Evolutionary conservation across 2,888 invertebrate species (phyloP).

Genomic region (Choristoneura rosaceana): DNA sequence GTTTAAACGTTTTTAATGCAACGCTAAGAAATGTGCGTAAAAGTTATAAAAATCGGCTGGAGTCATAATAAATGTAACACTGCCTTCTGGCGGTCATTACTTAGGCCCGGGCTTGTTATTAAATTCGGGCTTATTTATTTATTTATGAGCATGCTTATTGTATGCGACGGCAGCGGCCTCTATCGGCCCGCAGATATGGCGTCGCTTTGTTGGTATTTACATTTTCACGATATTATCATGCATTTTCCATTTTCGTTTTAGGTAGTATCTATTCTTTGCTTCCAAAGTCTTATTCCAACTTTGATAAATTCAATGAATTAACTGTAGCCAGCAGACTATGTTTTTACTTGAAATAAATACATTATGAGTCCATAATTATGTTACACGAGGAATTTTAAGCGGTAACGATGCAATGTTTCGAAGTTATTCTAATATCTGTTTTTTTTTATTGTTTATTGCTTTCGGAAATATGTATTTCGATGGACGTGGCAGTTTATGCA

Average conservation of each 20-base stretch:
- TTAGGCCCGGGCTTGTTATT: slow-evolving; percentile 80
- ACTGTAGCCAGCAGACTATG: neutral
- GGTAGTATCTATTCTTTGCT: neutral
- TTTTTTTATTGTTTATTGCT: no score
- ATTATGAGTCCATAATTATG: no score
- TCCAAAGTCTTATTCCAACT: neutral
- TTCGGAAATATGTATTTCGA: no score
- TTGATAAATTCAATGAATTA: neutral
- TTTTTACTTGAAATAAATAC: neutral
- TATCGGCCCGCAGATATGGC: slow-evolving; percentile 11
- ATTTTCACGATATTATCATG: slow-evolving; percentile 28
- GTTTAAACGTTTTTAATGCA: slow-evolving; percentile 80
- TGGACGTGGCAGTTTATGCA: no score
- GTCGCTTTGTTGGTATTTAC: slow-evolving; percentile 18
- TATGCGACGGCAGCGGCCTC: slow-evolving; percentile 54
- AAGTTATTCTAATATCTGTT: no score
- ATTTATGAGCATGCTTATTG: slow-evolving; percentile 76
- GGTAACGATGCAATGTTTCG: no score
- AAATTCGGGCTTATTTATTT: slow-evolving; percentile 83
- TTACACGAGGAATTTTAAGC: no score
- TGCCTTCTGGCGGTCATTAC: slow-evolving; percentile 83
- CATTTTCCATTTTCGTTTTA: neutral
- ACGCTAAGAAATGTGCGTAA: slow-evolving; percentile 81
- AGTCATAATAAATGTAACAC: slow-evolving; percentile 77
- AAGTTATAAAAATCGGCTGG: slow-evolving; percentile 74